A percentile compares a stretch with the other conserved stretches of the same genome.
These are phyloP conservation scores for Latrodectus geometricus DNA, from an alignment of 1,140 invertebrate species.

Conservation along the genomic window DNA sequence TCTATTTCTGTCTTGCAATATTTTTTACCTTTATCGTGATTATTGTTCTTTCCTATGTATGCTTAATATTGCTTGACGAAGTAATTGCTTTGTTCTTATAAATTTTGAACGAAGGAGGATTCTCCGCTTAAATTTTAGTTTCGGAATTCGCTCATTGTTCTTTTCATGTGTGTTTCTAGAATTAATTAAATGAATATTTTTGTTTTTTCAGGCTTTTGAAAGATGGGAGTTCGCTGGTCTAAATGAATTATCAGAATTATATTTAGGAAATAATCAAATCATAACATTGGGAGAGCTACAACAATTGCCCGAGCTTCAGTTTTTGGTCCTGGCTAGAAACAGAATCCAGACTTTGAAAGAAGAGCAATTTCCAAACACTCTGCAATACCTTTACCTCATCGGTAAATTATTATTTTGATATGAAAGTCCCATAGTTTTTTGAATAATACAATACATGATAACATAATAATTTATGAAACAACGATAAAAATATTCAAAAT, in stretches of 20 bases:
- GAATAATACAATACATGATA: neutral
- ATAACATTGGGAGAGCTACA: neutral
- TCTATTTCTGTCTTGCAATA: no score
- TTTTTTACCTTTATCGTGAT: no score
- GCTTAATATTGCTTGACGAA: no score
- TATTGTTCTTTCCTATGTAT: no score
- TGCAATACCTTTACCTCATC: conserved; percentile 20
- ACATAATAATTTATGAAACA: neutral
- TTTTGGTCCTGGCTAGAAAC: conserved; percentile 25
- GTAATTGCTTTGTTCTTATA: no score
- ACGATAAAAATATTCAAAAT: no score
- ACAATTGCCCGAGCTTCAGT: conserved; percentile 10
- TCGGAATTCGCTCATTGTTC: no score
- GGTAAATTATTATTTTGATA: neutral
- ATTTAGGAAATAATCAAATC: conserved; percentile 20
- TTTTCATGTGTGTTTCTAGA: no score
- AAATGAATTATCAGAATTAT: conserved; percentile 38
- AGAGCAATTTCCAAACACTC: conserved; percentile 3
- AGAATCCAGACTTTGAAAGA: conserved; percentile 16
- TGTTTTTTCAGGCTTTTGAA: conserved; percentile 11
- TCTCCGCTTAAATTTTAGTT: no score
- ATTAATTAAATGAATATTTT: neutral
- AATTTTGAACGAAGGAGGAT: no score
- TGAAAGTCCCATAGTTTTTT: neutral
- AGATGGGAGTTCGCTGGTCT: conserved; percentile 27